These are phyloP conservation scores for Chondrilla cf. caribensis DNA, from an alignment of 37 sponge, comb jelly and placozoan species.

Conservation along the genomic window DNA sequence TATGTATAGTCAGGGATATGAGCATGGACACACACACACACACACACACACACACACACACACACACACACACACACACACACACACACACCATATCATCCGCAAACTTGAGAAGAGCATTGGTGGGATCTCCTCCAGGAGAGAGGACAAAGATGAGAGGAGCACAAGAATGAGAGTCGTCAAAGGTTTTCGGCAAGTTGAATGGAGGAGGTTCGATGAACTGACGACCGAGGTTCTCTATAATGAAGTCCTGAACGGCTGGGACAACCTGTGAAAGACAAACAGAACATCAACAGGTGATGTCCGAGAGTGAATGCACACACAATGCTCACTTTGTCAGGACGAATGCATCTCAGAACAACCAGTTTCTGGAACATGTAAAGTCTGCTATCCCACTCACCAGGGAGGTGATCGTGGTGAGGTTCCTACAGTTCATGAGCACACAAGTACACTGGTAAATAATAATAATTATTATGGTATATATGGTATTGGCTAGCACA, in stretches of 20 bases:
- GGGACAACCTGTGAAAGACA: no score
- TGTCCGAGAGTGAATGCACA: no score
- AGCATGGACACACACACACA: neutral
- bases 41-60: neutral
- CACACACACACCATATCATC: constrained; percentile 93
- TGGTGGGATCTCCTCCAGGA: constrained; percentile 98
- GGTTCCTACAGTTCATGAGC: constrained; percentile 55
- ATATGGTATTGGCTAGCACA: no score
- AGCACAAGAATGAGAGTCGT: constrained; percentile 94
- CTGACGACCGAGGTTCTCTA: constrained; percentile 63
- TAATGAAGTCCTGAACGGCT: constrained; percentile 92
- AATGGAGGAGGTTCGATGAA: constrained; percentile 99
- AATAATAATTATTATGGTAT: no score
- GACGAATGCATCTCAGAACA: constrained; percentile 83
- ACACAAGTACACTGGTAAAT: no score
- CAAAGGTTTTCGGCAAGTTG: constrained; percentile 89
- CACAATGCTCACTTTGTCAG: constrained; percentile 85
- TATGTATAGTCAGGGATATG: neutral
- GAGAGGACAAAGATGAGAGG: constrained; percentile 98
- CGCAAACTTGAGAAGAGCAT: constrained; percentile 97
- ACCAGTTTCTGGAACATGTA: constrained; percentile 83
- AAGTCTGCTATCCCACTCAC: constrained; percentile 63
- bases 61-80: no score
- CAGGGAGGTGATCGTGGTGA: constrained; percentile 67
- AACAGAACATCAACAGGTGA: no score